Conservation (phyloP, 2,797 vertebrate species). For the Hypotaenidia philippensis region DNA sequence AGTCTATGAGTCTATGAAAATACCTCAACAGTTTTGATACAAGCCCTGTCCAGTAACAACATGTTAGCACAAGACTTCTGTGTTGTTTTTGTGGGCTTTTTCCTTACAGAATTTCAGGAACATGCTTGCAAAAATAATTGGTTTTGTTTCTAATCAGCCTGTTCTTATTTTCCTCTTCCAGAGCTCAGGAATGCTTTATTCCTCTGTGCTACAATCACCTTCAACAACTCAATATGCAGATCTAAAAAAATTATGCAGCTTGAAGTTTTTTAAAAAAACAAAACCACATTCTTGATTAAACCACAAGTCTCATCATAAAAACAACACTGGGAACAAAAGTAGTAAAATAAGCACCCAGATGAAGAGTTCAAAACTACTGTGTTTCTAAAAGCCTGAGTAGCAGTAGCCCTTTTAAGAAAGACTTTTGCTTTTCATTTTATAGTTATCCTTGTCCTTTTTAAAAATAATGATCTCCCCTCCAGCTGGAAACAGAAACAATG, state of each 20-base stretch:
- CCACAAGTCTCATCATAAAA: neutral
- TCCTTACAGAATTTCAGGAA: neutral
- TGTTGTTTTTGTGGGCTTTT: neutral
- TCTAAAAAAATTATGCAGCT: neutral
- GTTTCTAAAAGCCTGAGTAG: neutral
- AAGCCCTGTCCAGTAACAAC: neutral
- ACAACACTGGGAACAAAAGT: neutral
- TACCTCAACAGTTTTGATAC: neutral
- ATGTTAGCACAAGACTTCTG: neutral
- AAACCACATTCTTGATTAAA: neutral
- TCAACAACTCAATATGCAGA: neutral
- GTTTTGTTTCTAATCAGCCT: neutral
- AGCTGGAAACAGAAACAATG: neutral
- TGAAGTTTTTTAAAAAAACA: neutral
- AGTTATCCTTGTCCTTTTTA: neutral
- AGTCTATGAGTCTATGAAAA: neutral
- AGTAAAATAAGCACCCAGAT: neutral
- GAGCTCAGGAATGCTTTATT: neutral
- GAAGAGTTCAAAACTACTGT: neutral
- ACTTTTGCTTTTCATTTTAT: neutral
- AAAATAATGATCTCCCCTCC: neutral
- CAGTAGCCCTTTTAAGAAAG: neutral
- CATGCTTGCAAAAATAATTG: neutral
- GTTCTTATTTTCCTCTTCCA: neutral
- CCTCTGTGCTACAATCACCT: neutral